Percentiles rank a stretch among this genome's conserved stretches.
Conservation (phyloP, 2,113 vertebrate species). For the Tetrax tetrax region DNA sequence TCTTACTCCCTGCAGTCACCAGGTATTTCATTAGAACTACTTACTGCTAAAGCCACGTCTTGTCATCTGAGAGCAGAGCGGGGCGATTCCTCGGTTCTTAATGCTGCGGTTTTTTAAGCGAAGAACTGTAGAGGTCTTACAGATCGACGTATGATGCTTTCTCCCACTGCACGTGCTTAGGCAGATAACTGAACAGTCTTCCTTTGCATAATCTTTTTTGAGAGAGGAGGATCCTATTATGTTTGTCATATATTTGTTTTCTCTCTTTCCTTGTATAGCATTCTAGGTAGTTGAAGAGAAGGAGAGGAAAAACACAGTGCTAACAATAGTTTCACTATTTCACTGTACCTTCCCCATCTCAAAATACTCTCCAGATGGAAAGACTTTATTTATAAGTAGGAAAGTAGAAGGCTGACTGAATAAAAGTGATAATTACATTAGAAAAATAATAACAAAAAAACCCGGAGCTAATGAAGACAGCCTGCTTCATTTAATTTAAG, state of each 20-base stretch:
- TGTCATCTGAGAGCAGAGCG: background rate
- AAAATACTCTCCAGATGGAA: constrained; percentile 59
- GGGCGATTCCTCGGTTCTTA: background rate
- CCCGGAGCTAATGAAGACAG: constrained; percentile 29
- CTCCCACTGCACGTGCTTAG: background rate
- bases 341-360: background rate
- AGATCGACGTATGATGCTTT: background rate
- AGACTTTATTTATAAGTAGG: constrained; percentile 43
- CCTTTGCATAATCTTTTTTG: background rate
- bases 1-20: background rate
- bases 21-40: background rate
- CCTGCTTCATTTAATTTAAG: constrained; percentile 42
- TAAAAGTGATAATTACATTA: constrained; percentile 60
- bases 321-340: constrained; percentile 11
- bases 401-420: constrained; percentile 52
- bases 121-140: background rate
- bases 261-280: background rate
- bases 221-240: background rate
- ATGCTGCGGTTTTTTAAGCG: background rate
- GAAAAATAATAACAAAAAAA: constrained; percentile 60
- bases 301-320: background rate
- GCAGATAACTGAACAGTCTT: background rate
- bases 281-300: background rate
- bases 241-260: background rate
- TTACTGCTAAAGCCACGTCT: background rate